Base-by-base conservation (phyloP, 2,888 invertebrate species). In the Carpatolechia fugitivella region DNA sequence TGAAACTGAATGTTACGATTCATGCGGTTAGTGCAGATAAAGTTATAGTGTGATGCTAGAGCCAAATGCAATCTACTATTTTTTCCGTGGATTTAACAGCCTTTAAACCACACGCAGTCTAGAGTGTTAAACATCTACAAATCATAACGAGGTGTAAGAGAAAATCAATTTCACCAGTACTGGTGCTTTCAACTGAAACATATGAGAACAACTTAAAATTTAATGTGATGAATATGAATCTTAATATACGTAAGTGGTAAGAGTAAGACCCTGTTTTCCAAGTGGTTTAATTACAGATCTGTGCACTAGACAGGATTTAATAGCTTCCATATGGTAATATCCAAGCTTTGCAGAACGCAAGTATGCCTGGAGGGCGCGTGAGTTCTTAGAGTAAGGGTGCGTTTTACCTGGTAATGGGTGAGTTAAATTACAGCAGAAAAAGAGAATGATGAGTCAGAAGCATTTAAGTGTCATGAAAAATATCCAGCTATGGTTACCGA, bases 251-350 rank as follows among this genome's bases (percentile, higher is more conserved):
- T 30, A 46, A 13, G 29, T 46, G n/a, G 13, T 29, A 11, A 49
- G 35, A 31, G 13, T 29, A 11, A 49, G 35, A 31, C 16, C 16
- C 1, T 33, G 5, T 20, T 29, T n/a, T 33, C 40, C 14, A 6
- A 41, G 40, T 20, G 30, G 52, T 30, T 30, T 52, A 41, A 52
- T 52, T 52, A 52, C 31, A 30, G 31, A 16, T 51, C 38, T 16
- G 10, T 41, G 29, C 31, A 36, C 40, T 13, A 31, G 35, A 41
- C 52, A 41, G 41, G 29, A 41, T 30, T 16, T 52, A 52, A 52
- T 52, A 41, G 31, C 38, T n/a, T 30, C n/a, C 52, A 30, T 35
- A 30, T 38, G 24, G 40, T 52, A 52, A 52, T 52, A 30, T 30
- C 31, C 29, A 14, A 8, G 40, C 10, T 33, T 48, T 41, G 49